phyloP scores from a whole-genome alignment of 2,888 invertebrate species.

The Drosophila eohydei region DNA sequence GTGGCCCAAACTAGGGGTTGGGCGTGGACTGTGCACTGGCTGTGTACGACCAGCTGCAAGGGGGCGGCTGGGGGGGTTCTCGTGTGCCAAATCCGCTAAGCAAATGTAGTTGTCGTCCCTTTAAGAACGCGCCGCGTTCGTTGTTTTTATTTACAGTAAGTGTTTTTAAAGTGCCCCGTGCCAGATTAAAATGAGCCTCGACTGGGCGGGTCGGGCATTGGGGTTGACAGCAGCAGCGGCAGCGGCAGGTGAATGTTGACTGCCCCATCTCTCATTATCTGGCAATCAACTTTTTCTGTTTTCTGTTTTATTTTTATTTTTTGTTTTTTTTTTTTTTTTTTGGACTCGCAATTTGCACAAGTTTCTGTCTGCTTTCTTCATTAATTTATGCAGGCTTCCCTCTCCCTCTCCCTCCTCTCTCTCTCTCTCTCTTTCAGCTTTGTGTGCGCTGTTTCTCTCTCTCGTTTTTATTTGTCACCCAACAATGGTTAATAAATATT shows the following conservation, averaged over 20 bases:
- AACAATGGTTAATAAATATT: conserved; percentile 72
- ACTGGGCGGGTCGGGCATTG: not conserved
- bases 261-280: conserved; percentile 28
- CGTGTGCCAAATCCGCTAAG: conserved; percentile 72
- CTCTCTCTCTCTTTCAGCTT: not conserved
- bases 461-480: conserved; percentile 63
- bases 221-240: not conserved
- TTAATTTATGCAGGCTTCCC: conserved; percentile 57
- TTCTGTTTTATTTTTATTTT: not conserved
- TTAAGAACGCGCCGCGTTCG: conserved; percentile 53
- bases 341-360: conserved; percentile 46
- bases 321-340: conserved; percentile 1
- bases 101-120: conserved; percentile 75
- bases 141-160: conserved; percentile 68
- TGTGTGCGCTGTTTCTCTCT: not conserved
- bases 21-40: not conserved
- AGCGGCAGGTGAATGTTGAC: conserved; percentile 9
- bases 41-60: not conserved
- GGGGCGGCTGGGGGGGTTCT: not conserved
- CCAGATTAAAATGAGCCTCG: conserved; percentile 57
- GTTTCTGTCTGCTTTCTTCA: conserved; percentile 43
- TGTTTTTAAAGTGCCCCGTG: conserved; percentile 66
- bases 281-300: conserved; percentile 42
- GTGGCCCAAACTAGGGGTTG: conserved; percentile 51
- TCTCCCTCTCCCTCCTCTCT: not conserved